phyloP scores from a whole-genome alignment of 2,113 vertebrate genomes.

The Scomber japonicus region DNA sequence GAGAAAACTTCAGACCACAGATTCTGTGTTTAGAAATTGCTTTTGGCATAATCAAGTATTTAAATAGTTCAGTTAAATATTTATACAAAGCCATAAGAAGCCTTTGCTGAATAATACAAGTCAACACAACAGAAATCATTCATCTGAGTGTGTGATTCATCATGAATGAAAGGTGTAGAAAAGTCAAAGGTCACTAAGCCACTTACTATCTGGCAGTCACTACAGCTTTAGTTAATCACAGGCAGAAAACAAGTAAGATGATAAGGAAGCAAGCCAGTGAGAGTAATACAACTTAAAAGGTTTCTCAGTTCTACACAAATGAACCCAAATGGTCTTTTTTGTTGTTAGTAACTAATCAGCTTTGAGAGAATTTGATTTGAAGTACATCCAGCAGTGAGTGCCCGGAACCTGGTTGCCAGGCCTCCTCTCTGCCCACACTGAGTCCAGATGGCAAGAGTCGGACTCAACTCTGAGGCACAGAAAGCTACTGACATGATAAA shows the following conservation, averaged over 20 bases:
- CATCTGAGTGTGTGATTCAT: not conserved
- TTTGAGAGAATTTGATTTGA: not conserved
- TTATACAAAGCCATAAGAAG: not conserved
- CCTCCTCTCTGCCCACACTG: slow-evolving; percentile 24
- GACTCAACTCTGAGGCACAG: slow-evolving; percentile 35
- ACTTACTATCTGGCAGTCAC: not conserved
- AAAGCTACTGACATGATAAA: slow-evolving; percentile 60
- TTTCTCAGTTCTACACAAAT: not conserved
- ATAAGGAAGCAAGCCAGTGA: slow-evolving; percentile 3
- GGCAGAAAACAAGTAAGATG: not conserved
- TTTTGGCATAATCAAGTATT: slow-evolving; percentile 12
- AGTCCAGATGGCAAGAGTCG: slow-evolving; percentile 54
- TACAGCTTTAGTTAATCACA: not conserved
- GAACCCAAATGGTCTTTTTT: not conserved
- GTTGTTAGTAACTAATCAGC: not conserved
- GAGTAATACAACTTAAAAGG: slow-evolving; percentile 6
- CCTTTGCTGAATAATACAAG: slow-evolving; percentile 9
- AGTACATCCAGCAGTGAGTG: slow-evolving; percentile 3
- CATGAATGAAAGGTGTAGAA: not conserved
- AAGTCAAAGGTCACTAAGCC: slow-evolving; percentile 23
- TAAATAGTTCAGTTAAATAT: not conserved
- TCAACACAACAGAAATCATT: not conserved
- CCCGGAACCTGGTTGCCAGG: too few species aligned
- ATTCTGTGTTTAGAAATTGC: slow-evolving; percentile 5
- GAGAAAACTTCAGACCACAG: not conserved